A percentile compares a stretch with the other conserved stretches of the same genome.
These are phyloP conservation scores for Magallana nippona DNA, from an alignment of 2,888 invertebrate genomes.

Conservation along the genomic window DNA sequence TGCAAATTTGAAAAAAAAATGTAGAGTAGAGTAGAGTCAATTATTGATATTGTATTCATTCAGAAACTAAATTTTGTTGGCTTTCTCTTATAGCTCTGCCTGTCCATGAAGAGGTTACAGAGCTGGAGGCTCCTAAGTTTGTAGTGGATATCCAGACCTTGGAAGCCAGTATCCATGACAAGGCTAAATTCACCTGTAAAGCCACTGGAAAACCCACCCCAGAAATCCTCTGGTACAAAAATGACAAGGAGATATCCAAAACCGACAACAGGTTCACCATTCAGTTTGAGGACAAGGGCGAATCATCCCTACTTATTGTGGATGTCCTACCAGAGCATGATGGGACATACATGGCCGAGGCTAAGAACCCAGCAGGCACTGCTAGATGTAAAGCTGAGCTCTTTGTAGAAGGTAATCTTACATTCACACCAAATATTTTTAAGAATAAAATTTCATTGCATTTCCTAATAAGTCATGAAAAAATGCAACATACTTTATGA, in stretches of 20 bases:
- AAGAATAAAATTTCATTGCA: background rate
- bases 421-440: no score
- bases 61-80: background rate
- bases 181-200: conserved; percentile 71
- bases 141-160: conserved; percentile 71
- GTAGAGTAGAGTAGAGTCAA: no score
- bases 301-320: conserved; percentile 69
- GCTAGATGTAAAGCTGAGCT: conserved; percentile 74
- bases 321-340: conserved; percentile 77
- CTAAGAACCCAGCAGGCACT: conserved; percentile 74
- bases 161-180: conserved; percentile 66
- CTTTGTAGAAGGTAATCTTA: conserved; percentile 71
- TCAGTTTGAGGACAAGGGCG: conserved; percentile 64
- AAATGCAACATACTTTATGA: background rate
- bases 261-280: conserved; percentile 70
- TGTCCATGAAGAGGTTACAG: conserved; percentile 61
- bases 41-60: no score
- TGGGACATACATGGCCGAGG: conserved; percentile 75
- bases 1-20: background rate
- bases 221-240: conserved; percentile 74
- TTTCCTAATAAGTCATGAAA: background rate
- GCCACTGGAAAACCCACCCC: conserved; percentile 76
- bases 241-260: conserved; percentile 70
- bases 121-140: conserved; percentile 74
- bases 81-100: conserved; percentile 57